Evolutionary conservation across 2,797 vertebrate species (phyloP), one percentile per base, ranked within the genome.

Genomic region (Gobio occitaniae): DNA sequence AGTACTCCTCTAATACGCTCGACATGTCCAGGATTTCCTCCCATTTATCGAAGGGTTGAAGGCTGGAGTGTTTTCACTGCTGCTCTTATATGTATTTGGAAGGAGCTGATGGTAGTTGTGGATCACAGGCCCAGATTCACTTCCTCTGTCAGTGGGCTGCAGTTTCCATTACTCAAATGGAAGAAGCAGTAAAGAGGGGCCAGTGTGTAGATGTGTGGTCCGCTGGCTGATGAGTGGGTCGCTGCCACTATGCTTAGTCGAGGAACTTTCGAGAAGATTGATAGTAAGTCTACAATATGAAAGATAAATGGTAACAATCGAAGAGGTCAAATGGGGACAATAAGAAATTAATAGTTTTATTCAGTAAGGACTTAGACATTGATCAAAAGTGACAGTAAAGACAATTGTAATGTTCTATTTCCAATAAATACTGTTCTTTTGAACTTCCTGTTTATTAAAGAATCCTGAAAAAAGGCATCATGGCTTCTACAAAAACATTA

Each of bases 121-220:
- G 90, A 92, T 89, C 92, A 89, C 29, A 25, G 84, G 91, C 86
- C 86, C 86, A 88, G 93, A 92, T 92, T 92, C 89, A 89, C 91
- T 91, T 93, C 92, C 92, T 93, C 82, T 89, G 87, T 90, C 87
- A 89, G 86, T 25, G 83, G 92, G 89, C 92, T 89, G 90, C 91
- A 94, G 89, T 95, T 95, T 96, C 95, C 94, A 95, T 95, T 94
- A 95, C 93, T 90, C 89, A 93, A 93, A 92, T 94, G 94, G 94
- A 95, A 94, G 93, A 91, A 95, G 95, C 93, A 94, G 94, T 94
- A 95, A 94, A 95, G 76, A 83, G 81, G 87, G 86, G 89, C 92
- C 91, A 88, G 91, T 93, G 93, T 92, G 93, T 93, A 91, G 92
- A 93, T 92, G 91, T 94, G 93, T 93, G 94, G 94, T 94, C 93